Percentiles rank a stretch among this genome's conserved stretches.
Conservation (phyloP, 2,888 invertebrate genomes). For the Onchidella celtica region DNA sequence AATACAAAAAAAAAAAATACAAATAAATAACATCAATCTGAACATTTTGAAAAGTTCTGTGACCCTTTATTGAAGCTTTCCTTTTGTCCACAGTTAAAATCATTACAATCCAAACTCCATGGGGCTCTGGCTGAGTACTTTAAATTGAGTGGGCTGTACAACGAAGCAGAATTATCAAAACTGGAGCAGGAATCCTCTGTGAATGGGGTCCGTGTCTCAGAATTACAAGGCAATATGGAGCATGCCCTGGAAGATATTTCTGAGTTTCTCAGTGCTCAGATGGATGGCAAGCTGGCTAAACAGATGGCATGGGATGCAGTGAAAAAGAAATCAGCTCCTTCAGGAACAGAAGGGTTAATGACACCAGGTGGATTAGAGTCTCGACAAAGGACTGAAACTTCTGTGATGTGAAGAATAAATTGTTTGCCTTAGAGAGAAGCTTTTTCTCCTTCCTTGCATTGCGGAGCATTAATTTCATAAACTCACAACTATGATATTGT, state of each 20-base stretch:
- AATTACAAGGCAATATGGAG: slow-evolving; percentile 72
- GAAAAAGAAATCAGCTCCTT: slow-evolving; percentile 43
- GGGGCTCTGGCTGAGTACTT: slow-evolving; percentile 74
- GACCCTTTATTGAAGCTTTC: too few species aligned
- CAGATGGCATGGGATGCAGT: slow-evolving; percentile 62
- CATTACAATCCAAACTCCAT: slow-evolving; percentile 75
- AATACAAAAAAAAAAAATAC: too few species aligned
- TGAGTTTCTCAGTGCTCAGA: slow-evolving; percentile 72
- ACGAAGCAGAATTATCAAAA: slow-evolving; percentile 69
- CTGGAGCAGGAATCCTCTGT: slow-evolving; percentile 68
- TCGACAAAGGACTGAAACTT: background rate
- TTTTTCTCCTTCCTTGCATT: too few species aligned
- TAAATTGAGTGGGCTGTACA: slow-evolving; percentile 75
- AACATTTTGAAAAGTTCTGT: too few species aligned
- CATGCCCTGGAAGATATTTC: slow-evolving; percentile 71
- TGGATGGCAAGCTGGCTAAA: slow-evolving; percentile 66
- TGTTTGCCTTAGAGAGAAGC: too few species aligned
- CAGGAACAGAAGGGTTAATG: background rate
- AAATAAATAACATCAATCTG: too few species aligned
- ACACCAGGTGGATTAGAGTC: background rate
- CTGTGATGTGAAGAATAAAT: background rate
- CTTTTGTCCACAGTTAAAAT: slow-evolving; percentile 64
- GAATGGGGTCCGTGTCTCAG: slow-evolving; percentile 67
- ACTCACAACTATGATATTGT: too few species aligned
- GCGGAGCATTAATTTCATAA: too few species aligned